Evolutionary conservation across 1,140 invertebrate species (phyloP), one percentile per base, ranked within the genome.

Genomic region (Rhyzopertha dominica): DNA sequence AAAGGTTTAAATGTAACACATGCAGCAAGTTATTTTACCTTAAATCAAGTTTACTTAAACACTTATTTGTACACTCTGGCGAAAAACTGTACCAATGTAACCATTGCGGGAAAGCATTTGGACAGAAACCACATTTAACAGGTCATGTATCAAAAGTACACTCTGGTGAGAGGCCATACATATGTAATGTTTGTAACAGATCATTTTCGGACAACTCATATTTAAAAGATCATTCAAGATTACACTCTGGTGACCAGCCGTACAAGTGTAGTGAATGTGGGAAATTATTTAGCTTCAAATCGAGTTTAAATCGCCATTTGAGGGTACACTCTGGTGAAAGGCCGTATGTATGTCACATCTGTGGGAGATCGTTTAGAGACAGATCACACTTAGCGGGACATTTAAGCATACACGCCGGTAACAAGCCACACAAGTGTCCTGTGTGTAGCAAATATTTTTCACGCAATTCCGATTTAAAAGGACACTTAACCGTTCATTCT

Each of bases 71-170:
- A 0, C 82, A 84, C 53, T 80, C 78, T 0, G 79, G 83, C 3
- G 84, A 89, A 58, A 82, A 85, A 55, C 87, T 86, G 0, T 88
- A 85, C 59, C 75, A 74, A 18, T 89, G 86, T 66, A 76, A 79
- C 36, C 72, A 77, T 43, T 91, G 87, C 66, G 78, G 76, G 4
- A 71, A 83, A 39, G 75, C 80, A 47, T 88, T 87, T 60, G 82
- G 84, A 10, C 71, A 81, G 56, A 80, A 79, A 35, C 65, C 58
- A 3, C 60, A 59, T 9, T 51, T 63, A 19, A 67, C 53, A 17
- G 53, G 56, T 1, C 65, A 65, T 46, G 74, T 85, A 41, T n/a
- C n/a, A n/a, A 65, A 84, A 48, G 83, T 80, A 10, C 85, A 89
- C 53, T 86, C 84, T 0, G 80, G 80, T 0, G 79, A 82, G 50